Evolutionary conservation across 2,797 vertebrate species (phyloP), one percentile per base, ranked within the genome.

Genomic region (Cephalopachus bancanus): DNA sequence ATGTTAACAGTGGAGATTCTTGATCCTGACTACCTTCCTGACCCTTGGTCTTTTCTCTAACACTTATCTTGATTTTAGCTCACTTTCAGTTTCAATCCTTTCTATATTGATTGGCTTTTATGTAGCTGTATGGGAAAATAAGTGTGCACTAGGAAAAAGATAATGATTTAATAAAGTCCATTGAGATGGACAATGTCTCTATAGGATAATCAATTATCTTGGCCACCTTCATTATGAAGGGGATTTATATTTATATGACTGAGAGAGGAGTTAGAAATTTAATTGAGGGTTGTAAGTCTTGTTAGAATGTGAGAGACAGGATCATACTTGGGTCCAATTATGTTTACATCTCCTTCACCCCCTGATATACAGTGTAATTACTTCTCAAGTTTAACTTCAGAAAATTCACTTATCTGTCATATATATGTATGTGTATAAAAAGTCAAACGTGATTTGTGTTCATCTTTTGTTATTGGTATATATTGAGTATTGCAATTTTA

Each of bases 71-170:
- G n/a, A 65, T 93, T 95, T 86, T 15, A 57, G 44, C 59, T 26
- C 65, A 64, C 71, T 78, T 89, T 81, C 8, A 60, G 2, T 37
- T 72, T 49, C 49, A 37, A 64, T 72, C 11, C 7, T 62, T 94
- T 60, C 69, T 37, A 44, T 11, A 49, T 9, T 91, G 67, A 88
- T 62, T 44, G 9, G 51, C 33, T 67, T 87, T 93, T 76, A 49
- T 89, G 33, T n/a, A 7, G 53, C 53, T 49, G 22, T 62, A 20
- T 28, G 75, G 14, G 65, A 84, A 91, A 88, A 71, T 49, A 65
- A 94, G 22, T 74, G 72, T 67, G 55, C 30, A 24, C 12, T 89
- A 44, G 53, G 83, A 78, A 93, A 92, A 51, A 84, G 78, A 33
- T 60, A 49, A 60, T 37, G 64, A 79, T 60, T 95, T 75, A 83